Evolutionary conservation across 2,888 invertebrate species (phyloP), one percentile per base, ranked within the genome.

Genomic region (Lampropteryx suffumata): DNA sequence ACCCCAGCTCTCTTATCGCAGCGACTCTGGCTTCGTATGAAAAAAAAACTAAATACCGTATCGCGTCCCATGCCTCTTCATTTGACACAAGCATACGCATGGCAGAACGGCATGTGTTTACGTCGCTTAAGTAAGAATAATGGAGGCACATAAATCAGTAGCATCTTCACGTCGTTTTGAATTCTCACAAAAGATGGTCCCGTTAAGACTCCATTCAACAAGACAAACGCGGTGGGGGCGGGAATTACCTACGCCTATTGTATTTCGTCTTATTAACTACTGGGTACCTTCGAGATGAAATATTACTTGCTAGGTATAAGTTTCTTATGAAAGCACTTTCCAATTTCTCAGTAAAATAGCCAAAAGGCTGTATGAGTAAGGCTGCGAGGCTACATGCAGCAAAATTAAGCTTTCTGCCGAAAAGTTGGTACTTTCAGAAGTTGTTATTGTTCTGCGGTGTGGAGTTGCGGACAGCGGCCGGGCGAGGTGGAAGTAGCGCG

Each of bases 91-190:
- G 40, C 40, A 59, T 64, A 54, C 62, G 59, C 65, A 55, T 60
- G 57, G 59, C 75, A 76, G 71, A 39, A 32, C 70, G 75, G 82
- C 82, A 82, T 82, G 81, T 84, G 84, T 84, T 82, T 79, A 77
- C 78, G 78, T 82, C 82, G 70, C 71, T 62, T 84, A 83, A 84
- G 83, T 78, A 82, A 84, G 85, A 85, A 76, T 83, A 83, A 85
- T 84, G 79, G 71, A 57, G 57, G 61, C 56, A 73, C 76, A 82
- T 85, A 84, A 83, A 84, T 85, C 84, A 82, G 82, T 68, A 73
- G 73, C 77, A 76, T 84, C 81, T 79, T 79, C 78, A 72, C 74
- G 75, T 78, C 79, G 76, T 80, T 82, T 79, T 82, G 79, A 82
- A 82, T 80, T 75, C 77, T 71, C 74, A 76, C 76, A 76, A 78